Evolutionary conservation across 2,797 vertebrate species (phyloP), one percentile per base, ranked within the genome.

Genomic region (Picus viridis): DNA sequence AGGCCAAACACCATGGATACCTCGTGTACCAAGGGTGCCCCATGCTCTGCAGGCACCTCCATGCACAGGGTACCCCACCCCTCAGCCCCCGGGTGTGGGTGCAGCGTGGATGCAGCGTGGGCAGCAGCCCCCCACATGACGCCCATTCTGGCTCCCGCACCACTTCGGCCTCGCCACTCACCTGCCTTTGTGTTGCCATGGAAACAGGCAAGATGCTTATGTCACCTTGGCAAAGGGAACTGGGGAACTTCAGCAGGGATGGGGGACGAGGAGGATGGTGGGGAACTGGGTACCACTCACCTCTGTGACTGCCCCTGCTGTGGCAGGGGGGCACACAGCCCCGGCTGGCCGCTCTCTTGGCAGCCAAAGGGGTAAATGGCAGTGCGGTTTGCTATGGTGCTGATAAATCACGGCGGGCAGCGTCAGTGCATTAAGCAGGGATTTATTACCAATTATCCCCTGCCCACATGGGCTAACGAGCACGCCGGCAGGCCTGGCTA

Each of bases 371-470:
- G 95, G 94, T 88, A 96, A 94, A 70, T 92, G 95, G 92, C 94
- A 96, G 91, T 30, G 20, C 41, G 10, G 94, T 76, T 95, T 57
- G 64, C 96, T 96, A 93, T 96, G 74, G 94, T 4, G 5, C 95
- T 12, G 43, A 96, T 97, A 98, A 98, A 98, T 98, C 96, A 97
- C 88, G 30, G 95, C 85, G 72, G 53, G 96, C 75, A 96, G 97
- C 97, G 94, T 68, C 69, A 97, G 95, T 85, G 93, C 96, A 93
- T 97, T 98, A 98, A 97, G 90, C 70, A 90, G 92, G 93, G 95
- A 91, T 97, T 98, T 90, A 86, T 84, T 97, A 97, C 95, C 97
- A 98, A 98, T 98, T 97, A 98, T 96, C 95, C 88, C 95, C 93
- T 3, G 12, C 81, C 92, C 92, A 92, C 89, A 90, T 93, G 90